Conservation (phyloP, 2,113 vertebrate species). For the Lota lota region DNA sequence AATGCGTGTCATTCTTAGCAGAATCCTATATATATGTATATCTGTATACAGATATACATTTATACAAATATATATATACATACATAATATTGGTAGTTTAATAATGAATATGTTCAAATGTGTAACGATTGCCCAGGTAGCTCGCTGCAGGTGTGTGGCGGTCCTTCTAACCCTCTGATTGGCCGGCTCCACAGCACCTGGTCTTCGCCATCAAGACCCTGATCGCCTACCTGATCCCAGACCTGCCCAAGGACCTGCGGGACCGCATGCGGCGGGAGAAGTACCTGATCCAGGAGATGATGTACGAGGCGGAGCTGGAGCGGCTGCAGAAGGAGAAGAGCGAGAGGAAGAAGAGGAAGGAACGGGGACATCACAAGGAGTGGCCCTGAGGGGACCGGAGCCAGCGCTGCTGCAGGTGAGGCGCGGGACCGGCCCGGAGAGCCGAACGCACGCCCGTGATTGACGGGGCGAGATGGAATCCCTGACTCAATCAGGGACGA, state of each 20-base stretch:
- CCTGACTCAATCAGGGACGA: no score
- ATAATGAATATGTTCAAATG: neutral
- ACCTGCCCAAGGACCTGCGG: conserved; percentile 93
- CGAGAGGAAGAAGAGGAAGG: conserved; percentile 82
- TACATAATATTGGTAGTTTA: no score
- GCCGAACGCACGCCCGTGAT: no score
- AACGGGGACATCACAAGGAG: conserved; percentile 84
- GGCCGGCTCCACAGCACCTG: conserved; percentile 78
- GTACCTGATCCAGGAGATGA: conserved; percentile 98
- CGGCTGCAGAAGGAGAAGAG: conserved; percentile 88
- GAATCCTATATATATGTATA: neutral
- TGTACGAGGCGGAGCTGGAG: conserved; percentile 94
- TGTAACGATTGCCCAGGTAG: no score
- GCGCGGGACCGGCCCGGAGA: no score
- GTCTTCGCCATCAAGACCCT: conserved; percentile 96
- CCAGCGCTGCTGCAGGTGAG: neutral
- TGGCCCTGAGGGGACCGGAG: conserved; percentile 78
- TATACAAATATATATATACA: neutral
- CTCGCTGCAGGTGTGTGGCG: conserved; percentile 20
- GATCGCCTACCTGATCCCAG: conserved; percentile 96
- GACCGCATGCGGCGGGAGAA: conserved; percentile 96
- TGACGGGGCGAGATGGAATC: no score
- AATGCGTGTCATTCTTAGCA: no score
- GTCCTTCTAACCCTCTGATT: no score
- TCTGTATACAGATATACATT: neutral